These are phyloP conservation scores for Cantharis flavilabris DNA, from an alignment of 2,888 invertebrate species.

Conservation along the genomic window DNA sequence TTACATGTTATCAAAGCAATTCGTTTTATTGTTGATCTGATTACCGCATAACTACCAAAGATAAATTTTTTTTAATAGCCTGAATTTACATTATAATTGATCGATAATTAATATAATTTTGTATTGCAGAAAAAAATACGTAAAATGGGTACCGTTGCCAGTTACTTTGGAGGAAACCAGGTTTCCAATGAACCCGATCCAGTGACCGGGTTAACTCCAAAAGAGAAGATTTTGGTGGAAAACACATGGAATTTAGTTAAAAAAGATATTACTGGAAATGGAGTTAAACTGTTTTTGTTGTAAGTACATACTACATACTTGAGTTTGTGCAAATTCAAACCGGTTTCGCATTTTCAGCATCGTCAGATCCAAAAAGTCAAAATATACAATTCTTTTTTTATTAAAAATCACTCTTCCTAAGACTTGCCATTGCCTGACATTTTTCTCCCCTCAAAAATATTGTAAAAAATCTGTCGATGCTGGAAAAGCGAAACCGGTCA, in stretches of 20 bases:
- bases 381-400: too few species aligned
- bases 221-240: conserved; percentile 54
- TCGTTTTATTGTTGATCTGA: neutral
- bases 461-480: too few species aligned
- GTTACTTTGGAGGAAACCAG: conserved; percentile 6
- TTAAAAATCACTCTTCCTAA: too few species aligned
- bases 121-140: neutral
- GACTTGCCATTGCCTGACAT: too few species aligned
- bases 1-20: neutral
- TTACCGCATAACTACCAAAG: neutral
- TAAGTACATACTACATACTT: conserved; percentile 42
- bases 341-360: too few species aligned
- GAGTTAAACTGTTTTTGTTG: conserved; percentile 55
- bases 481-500: too few species aligned
- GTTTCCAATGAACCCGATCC: conserved; percentile 45
- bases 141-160: conserved; percentile 13
- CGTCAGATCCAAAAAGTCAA: too few species aligned
- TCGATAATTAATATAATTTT: neutral
- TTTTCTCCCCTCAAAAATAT: too few species aligned
- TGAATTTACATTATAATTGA: too few species aligned
- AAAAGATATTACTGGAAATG: conserved; percentile 55
- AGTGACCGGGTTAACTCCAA: conserved; percentile 54
- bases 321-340: too few species aligned
- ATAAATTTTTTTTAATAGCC: neutral
- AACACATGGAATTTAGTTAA: conserved; percentile 56